Conservation (phyloP, 2,113 vertebrate species). For the Urocitellus parryii region DNA sequence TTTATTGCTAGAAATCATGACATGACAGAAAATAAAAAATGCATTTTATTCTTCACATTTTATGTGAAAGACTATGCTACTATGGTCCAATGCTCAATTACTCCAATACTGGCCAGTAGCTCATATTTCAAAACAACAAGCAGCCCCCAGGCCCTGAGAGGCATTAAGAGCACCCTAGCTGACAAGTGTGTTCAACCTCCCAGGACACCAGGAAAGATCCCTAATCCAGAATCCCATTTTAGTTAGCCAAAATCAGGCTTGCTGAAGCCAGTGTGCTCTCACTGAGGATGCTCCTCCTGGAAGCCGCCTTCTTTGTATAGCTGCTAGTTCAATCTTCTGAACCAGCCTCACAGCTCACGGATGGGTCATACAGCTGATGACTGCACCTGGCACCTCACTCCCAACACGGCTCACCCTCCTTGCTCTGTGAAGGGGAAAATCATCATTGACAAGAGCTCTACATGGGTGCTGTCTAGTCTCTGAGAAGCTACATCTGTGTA, state of each 20-base stretch:
- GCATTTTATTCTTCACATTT: conserved; percentile 47
- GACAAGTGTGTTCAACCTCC: neutral
- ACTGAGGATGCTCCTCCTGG: conserved; percentile 91
- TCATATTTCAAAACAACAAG: conserved; percentile 17
- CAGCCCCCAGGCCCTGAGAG: neutral
- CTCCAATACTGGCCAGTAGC: neutral
- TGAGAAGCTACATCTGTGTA: conserved; percentile 96
- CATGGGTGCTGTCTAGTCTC: conserved; percentile 93
- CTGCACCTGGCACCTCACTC: conserved; percentile 85
- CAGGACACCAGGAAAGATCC: neutral
- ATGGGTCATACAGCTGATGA: conserved; percentile 90
- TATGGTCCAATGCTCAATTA: neutral
- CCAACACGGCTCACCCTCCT: conserved; percentile 86
- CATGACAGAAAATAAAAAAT: conserved; percentile 15
- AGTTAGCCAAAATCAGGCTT: neutral
- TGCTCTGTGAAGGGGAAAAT: conserved; percentile 95
- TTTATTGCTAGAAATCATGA: conserved; percentile 52
- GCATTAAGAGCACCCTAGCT: neutral
- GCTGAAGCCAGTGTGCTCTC: conserved; percentile 67
- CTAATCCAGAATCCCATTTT: neutral
- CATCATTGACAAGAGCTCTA: conserved; percentile 95
- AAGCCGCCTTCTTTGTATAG: conserved; percentile 89
- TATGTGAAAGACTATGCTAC: neutral
- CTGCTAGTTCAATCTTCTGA: conserved; percentile 95
- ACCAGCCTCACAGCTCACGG: conserved; percentile 96